These are phyloP conservation scores for Diplazon laetatorius DNA, from an alignment of 2,888 invertebrate species.

Conservation along the genomic window DNA sequence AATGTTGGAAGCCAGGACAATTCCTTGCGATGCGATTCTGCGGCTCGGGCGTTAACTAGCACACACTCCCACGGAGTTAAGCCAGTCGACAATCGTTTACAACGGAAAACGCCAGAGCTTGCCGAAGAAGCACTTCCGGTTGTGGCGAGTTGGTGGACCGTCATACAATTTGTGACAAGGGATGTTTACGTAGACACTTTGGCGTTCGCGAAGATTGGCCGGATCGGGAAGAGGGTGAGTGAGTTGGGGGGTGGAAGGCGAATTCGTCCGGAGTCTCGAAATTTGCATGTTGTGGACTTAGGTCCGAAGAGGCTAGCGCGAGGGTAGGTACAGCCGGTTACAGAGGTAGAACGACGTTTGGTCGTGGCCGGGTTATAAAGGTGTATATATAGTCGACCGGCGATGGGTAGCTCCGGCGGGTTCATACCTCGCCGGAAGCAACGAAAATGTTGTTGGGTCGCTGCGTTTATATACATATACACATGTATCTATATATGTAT, in stretches of 20 bases:
- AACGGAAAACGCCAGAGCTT: constrained; percentile 14
- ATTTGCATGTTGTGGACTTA: constrained; percentile 79
- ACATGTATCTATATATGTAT: not conserved
- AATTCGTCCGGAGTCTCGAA: constrained; percentile 68
- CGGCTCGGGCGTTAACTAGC: constrained; percentile 48
- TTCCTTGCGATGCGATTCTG: too few relatives aligned
- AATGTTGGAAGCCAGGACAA: constrained; percentile 37
- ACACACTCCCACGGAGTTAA: constrained; percentile 29
- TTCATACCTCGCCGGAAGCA: constrained; percentile 46
- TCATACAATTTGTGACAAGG: constrained; percentile 40
- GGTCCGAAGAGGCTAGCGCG: constrained; percentile 69
- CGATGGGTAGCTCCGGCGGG: constrained; percentile 20
- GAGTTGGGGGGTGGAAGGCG: too few relatives aligned
- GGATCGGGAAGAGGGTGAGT: constrained; percentile 73
- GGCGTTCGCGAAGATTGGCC: constrained; percentile 72
- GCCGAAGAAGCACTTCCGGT: not conserved
- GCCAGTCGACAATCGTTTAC: constrained; percentile 43
- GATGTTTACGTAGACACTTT: constrained; percentile 29
- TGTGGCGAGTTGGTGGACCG: constrained; percentile 22
- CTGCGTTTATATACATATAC: not conserved
- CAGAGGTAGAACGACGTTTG: not conserved
- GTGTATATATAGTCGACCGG: constrained; percentile 3
- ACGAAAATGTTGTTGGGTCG: constrained; percentile 43
- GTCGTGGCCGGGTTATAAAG: not conserved
- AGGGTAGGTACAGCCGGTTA: constrained; percentile 28